Evolutionary conservation across 2,888 invertebrate species (phyloP).

Genomic region (Laspeyria flexula): DNA sequence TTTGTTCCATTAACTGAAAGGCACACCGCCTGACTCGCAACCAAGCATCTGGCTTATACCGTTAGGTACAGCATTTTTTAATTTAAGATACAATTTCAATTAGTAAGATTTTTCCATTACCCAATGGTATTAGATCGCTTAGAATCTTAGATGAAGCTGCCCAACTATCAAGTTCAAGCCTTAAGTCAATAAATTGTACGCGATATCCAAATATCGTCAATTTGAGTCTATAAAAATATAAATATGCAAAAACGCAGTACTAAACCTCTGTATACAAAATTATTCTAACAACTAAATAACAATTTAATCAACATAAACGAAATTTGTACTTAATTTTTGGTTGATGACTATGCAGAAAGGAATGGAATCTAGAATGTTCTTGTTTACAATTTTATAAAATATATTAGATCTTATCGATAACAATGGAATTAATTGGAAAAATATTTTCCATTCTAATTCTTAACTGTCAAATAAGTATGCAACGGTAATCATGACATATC

Average conservation of each 20-base stretch:
- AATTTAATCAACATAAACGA: constrained; percentile 15
- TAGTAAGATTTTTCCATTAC: too few relatives aligned
- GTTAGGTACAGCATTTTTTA: too few relatives aligned
- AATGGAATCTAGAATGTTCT: neutral
- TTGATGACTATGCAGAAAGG: constrained; percentile 6
- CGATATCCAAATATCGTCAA: neutral
- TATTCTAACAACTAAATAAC: constrained; percentile 29
- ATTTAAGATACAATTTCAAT: too few relatives aligned
- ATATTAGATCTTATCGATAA: neutral
- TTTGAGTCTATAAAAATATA: neutral
- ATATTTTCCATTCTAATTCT: neutral
- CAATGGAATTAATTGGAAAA: neutral
- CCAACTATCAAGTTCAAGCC: neutral
- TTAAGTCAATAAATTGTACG: neutral
- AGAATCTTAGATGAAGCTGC: too few relatives aligned
- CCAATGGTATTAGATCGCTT: too few relatives aligned
- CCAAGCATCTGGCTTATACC: too few relatives aligned
- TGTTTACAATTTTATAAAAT: neutral
- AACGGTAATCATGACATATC: neutral
- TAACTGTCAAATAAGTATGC: neutral
- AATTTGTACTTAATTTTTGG: constrained; percentile 38
- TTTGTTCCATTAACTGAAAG: too few relatives aligned
- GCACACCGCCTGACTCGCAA: too few relatives aligned
- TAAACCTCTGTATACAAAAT: neutral
- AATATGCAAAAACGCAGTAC: neutral